A percentile compares a stretch with the other conserved stretches of the same genome.
phyloP scores from a whole-genome alignment of 2,797 vertebrate genomes.

The Luscinia megarhynchos region DNA sequence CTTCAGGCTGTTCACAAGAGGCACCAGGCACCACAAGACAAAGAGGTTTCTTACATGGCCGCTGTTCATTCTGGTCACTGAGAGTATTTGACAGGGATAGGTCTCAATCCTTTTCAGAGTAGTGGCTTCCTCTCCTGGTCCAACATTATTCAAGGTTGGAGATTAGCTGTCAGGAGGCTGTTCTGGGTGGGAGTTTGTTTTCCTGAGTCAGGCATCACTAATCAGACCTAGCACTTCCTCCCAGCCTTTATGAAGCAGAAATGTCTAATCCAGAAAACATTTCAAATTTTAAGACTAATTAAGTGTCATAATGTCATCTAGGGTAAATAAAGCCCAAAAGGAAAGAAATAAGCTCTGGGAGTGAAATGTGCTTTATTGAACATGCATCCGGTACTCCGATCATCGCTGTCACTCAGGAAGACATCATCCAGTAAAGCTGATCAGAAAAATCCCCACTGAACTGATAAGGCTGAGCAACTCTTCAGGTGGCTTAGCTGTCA shows the following conservation, averaged over 20 bases:
- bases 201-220: slow-evolving; percentile 10
- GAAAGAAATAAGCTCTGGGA: slow-evolving; percentile 40
- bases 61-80: not conserved
- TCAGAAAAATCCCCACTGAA: slow-evolving; percentile 40
- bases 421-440: slow-evolving; percentile 23
- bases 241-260: slow-evolving; percentile 42
- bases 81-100: not conserved
- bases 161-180: not conserved
- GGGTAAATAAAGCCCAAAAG: slow-evolving; percentile 45
- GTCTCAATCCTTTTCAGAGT: not conserved
- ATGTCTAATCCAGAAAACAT: slow-evolving; percentile 57
- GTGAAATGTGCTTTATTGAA: not conserved
- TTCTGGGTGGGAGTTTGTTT: slow-evolving; percentile 8
- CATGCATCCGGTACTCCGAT: not conserved
- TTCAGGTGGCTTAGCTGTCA: not conserved
- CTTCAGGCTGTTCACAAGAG: not conserved
- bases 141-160: not conserved
- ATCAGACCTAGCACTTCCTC: slow-evolving; percentile 5
- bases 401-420: slow-evolving; percentile 10
- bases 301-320: slow-evolving; percentile 41
- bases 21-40: not conserved
- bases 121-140: not conserved
- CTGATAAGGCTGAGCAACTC: not conserved
- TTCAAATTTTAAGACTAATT: slow-evolving; percentile 57
- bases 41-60: not conserved